These are phyloP conservation scores for Polyommatus icarus DNA, from an alignment of 2,888 invertebrate species.

Conservation along the genomic window DNA sequence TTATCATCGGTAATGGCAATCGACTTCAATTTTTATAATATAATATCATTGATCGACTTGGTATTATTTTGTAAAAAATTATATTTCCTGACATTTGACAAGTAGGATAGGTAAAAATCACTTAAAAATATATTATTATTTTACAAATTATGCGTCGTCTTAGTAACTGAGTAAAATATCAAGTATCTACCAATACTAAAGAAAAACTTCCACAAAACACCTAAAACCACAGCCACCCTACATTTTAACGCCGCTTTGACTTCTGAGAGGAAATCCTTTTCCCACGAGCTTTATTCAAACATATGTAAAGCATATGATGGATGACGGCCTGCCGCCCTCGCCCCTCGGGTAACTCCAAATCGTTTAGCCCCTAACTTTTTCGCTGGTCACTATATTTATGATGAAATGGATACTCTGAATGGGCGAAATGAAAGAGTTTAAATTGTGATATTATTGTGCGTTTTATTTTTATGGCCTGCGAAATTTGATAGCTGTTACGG, in stretches of 20 bases:
- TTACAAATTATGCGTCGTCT: too few species aligned
- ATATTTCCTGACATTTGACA: too few species aligned
- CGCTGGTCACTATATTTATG: conserved; percentile 77
- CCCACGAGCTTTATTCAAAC: conserved; percentile 82
- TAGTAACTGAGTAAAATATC: too few species aligned
- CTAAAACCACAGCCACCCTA: conserved; percentile 53
- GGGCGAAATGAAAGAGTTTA: conserved; percentile 59
- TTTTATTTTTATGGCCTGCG: conserved; percentile 60
- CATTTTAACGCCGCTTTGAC: conserved; percentile 66
- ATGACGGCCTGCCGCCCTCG: conserved; percentile 68
- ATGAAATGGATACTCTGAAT: conserved; percentile 66
- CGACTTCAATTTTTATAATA: too few species aligned
- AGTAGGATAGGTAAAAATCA: too few species aligned
- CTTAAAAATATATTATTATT: too few species aligned
- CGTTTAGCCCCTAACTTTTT: conserved; percentile 69
- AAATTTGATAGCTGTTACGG: conserved; percentile 35
- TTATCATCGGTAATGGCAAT: too few species aligned
- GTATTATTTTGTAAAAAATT: too few species aligned
- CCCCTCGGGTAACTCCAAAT: conserved; percentile 75
- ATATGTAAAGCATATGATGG: conserved; percentile 82
- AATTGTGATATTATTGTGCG: conserved; percentile 69
- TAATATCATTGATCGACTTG: too few species aligned
- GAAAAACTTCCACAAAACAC: background rate
- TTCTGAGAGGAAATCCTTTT: conserved; percentile 80
- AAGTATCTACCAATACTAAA: too few species aligned